These are phyloP conservation scores for Chrysochloris asiatica DNA, from an alignment of 2,113 vertebrate species.

Conservation along the genomic window DNA sequence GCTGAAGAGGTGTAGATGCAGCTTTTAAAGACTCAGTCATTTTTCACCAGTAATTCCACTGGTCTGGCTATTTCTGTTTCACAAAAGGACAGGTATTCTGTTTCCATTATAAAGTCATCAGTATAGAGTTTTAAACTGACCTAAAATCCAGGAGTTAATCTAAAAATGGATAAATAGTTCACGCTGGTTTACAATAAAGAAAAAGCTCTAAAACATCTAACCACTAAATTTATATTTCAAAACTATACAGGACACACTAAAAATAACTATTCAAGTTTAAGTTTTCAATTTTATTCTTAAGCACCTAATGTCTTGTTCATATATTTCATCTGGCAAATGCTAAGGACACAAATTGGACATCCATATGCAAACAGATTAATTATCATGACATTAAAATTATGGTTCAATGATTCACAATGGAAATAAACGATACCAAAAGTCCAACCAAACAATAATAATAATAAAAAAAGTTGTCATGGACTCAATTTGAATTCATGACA, in stretches of 20 bases:
- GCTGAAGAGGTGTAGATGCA: background rate
- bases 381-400: background rate
- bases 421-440: too few species aligned
- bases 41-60: slow-evolving; percentile 24
- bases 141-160: slow-evolving; percentile 7
- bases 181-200: background rate
- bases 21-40: slow-evolving; percentile 10
- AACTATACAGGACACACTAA: background rate
- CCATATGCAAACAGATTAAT: background rate
- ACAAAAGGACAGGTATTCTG: slow-evolving; percentile 27
- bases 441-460: too few species aligned
- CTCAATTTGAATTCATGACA: background rate
- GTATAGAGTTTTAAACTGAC: slow-evolving; percentile 42
- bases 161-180: slow-evolving; percentile 14
- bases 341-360: background rate
- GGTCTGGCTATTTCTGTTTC: background rate
- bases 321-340: background rate
- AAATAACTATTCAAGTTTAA: slow-evolving; percentile 2
- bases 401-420: background rate
- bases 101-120: slow-evolving; percentile 24
- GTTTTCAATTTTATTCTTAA: background rate
- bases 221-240: slow-evolving; percentile 39
- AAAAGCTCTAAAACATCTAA: slow-evolving; percentile 6
- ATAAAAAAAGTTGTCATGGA: background rate
- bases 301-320: background rate